phyloP scores from a whole-genome alignment of 2,113 vertebrate species.

The Siphamia tubifer region DNA sequence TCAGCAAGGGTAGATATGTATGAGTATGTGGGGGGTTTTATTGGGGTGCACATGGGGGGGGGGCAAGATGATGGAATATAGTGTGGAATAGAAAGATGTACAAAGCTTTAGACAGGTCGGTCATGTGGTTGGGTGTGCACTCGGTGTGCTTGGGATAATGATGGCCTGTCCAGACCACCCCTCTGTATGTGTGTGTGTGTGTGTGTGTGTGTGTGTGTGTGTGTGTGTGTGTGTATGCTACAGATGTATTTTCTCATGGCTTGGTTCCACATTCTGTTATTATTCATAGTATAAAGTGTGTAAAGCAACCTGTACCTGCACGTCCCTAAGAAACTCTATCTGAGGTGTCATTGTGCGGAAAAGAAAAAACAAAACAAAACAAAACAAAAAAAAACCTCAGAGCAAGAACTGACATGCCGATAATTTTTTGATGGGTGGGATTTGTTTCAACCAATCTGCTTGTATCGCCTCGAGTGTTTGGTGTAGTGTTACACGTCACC shows the following conservation, averaged over 20 bases:
- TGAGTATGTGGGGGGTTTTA: too few species aligned
- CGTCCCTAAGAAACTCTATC: slow-evolving; percentile 60
- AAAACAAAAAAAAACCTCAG: background rate
- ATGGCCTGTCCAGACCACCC: too few species aligned
- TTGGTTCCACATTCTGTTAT: slow-evolving; percentile 57
- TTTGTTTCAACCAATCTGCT: slow-evolving; percentile 6
- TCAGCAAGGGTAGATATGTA: too few species aligned
- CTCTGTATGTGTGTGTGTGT: too few species aligned
- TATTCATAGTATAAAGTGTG: slow-evolving; percentile 56
- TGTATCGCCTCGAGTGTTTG: background rate
- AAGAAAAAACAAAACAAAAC: background rate
- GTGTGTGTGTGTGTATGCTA: too few species aligned
- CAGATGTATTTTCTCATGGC: slow-evolving; percentile 75
- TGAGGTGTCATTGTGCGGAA: slow-evolving; percentile 46
- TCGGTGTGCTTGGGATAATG: too few species aligned
- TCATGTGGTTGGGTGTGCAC: too few species aligned
- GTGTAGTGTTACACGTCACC: background rate
- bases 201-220: too few species aligned
- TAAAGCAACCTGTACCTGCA: slow-evolving; percentile 51
- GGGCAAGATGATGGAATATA: too few species aligned
- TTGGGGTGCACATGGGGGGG: too few species aligned
- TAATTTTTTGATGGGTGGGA: slow-evolving; percentile 15
- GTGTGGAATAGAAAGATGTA: too few species aligned
- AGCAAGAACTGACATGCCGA: slow-evolving; percentile 59
- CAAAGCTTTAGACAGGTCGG: too few species aligned